phyloP scores from a whole-genome alignment of 1,140 invertebrate species.

The Saccostrea echinata region DNA sequence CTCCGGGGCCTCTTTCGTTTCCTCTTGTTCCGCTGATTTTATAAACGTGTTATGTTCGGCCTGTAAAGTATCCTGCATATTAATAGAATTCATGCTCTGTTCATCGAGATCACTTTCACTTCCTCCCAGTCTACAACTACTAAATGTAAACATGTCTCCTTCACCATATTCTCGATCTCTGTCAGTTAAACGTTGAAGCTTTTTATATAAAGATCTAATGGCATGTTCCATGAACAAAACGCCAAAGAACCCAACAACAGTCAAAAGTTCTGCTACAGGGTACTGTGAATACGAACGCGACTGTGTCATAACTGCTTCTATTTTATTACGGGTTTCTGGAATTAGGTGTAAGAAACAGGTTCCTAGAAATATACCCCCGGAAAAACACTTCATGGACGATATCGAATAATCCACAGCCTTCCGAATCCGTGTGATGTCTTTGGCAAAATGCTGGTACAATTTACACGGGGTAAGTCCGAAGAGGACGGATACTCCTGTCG shows the following conservation, averaged over 20 bases:
- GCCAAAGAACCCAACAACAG: conserved; percentile 83
- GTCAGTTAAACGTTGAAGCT: conserved; percentile 54
- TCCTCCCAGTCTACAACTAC: conserved; percentile 41
- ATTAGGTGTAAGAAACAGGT: conserved; percentile 83
- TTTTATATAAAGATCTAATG: conserved; percentile 63
- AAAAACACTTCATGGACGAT: conserved; percentile 80
- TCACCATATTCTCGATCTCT: conserved; percentile 51
- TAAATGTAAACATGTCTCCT: conserved; percentile 55
- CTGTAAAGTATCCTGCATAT: conserved; percentile 49
- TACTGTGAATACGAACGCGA: conserved; percentile 78
- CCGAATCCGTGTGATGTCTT: conserved; percentile 65
- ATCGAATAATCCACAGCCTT: conserved; percentile 70
- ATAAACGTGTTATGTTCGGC: conserved; percentile 10
- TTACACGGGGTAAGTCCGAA: conserved; percentile 71
- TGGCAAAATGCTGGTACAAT: conserved; percentile 66
- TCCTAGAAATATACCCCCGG: conserved; percentile 83
- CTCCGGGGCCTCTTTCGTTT: conserved; percentile 52
- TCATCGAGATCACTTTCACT: conserved; percentile 59
- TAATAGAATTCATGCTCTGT: conserved; percentile 60
- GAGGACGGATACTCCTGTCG: conserved; percentile 71
- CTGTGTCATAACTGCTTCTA: conserved; percentile 73
- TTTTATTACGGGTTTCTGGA: conserved; percentile 81
- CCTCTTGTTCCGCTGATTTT: conserved; percentile 28
- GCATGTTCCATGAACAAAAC: conserved; percentile 83
- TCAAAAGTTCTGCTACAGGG: conserved; percentile 82